Conservation (phyloP, 2,888 invertebrate species). For the Noctua pronuba region DNA sequence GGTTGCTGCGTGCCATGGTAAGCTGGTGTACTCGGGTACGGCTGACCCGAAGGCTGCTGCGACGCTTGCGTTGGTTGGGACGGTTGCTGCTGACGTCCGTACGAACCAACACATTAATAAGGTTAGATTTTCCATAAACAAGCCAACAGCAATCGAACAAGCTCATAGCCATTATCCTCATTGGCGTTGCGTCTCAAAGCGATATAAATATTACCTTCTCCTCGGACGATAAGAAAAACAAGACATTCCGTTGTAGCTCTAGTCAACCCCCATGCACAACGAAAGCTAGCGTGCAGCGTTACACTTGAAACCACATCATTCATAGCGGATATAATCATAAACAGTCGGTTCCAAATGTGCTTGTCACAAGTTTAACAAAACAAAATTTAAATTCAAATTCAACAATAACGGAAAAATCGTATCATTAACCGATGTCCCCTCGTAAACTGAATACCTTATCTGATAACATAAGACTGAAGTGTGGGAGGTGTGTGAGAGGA, state of each 20-base stretch:
- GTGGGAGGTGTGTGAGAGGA: slow-evolving; percentile 81
- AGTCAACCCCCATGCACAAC: slow-evolving; percentile 90
- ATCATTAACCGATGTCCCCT: slow-evolving; percentile 67
- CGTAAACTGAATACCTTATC: slow-evolving; percentile 65
- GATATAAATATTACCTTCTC: slow-evolving; percentile 87
- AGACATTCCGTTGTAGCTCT: slow-evolving; percentile 88
- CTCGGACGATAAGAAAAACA: slow-evolving; percentile 80
- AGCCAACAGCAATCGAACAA: slow-evolving; percentile 88
- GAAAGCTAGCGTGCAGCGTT: slow-evolving; percentile 90
- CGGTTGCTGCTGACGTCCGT: slow-evolving; percentile 91
- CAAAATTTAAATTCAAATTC: slow-evolving; percentile 71
- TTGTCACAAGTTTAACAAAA: slow-evolving; percentile 77
- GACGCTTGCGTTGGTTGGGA: slow-evolving; percentile 90
- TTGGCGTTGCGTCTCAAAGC: slow-evolving; percentile 87
- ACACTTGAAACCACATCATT: slow-evolving; percentile 87
- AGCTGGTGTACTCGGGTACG: slow-evolving; percentile 89
- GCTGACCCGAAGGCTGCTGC: slow-evolving; percentile 89
- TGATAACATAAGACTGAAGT: slow-evolving; percentile 73
- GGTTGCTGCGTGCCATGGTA: slow-evolving; percentile 91
- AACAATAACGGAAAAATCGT: slow-evolving; percentile 66
- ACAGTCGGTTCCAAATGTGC: slow-evolving; percentile 82
- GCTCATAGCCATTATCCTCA: slow-evolving; percentile 86
- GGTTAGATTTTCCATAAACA: slow-evolving; percentile 90
- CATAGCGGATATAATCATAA: slow-evolving; percentile 79
- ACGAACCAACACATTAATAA: slow-evolving; percentile 91